Conservation (phyloP, 2,888 invertebrate genomes). For the Dioctria rufipes region DNA sequence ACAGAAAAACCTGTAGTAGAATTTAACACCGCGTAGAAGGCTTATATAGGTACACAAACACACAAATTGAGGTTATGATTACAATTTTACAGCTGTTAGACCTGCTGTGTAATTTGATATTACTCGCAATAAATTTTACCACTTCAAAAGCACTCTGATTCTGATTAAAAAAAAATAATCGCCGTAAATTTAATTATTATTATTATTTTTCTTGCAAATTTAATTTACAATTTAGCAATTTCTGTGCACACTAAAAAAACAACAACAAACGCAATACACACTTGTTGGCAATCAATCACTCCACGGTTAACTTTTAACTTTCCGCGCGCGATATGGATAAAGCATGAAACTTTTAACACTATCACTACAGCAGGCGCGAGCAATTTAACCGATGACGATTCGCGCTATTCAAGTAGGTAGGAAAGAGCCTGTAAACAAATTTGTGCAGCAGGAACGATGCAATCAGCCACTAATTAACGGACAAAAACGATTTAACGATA, state of each 20-base stretch:
- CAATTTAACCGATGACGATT: conserved; percentile 3
- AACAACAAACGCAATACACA: background rate
- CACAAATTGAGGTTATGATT: too few relatives aligned
- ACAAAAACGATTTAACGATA: background rate
- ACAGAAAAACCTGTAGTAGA: background rate
- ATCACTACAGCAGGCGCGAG: conserved; percentile 15
- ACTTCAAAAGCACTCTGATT: conserved; percentile 24
- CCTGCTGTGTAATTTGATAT: background rate
- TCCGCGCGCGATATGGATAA: background rate
- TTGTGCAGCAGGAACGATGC: background rate
- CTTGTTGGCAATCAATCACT: conserved; percentile 7
- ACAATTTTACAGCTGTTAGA: too few relatives aligned
- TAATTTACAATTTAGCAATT: too few relatives aligned
- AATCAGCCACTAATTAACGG: conserved; percentile 6
- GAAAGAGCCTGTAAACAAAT: background rate
- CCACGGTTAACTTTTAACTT: background rate
- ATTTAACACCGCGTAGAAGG: too few relatives aligned
- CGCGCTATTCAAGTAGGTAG: background rate
- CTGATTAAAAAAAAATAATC: too few relatives aligned
- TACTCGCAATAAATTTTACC: conserved; percentile 12
- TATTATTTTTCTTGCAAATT: background rate
- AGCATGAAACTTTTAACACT: background rate
- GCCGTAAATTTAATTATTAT: conserved; percentile 14
- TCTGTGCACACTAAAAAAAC: too few relatives aligned
- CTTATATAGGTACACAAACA: too few relatives aligned